Base-by-base conservation (phyloP, 2,113 vertebrate species). In the Lophura nycthemera region DNA sequence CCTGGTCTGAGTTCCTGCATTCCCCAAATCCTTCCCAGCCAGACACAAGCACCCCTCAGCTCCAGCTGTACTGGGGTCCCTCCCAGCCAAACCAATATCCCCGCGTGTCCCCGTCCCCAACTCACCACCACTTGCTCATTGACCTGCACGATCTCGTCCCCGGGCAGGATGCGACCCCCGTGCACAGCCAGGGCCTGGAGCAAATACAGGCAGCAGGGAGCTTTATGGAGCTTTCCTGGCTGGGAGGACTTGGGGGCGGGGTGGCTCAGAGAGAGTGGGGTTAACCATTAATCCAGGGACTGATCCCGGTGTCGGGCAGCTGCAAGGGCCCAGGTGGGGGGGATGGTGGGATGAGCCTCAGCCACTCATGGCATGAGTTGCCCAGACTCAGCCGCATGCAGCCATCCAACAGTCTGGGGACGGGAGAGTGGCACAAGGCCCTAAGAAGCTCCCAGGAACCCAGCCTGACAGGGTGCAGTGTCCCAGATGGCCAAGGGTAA, bases 101-200 rank as follows among this genome's bases (percentile, higher is more conserved):
- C 16, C 0, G 1, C 13, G 57, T n/a, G 1, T 29, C 11, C 22
- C 52, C 22, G 11, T 42, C 57, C 69, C 43, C 0, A 0, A 97
- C 99, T 99, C 95, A 99, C 99, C 98, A 99, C 99, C 24, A 99
- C 98, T 95, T 99, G 99, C 92, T 98, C 97, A 4, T 99, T 99
- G 95, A 99, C 98, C 97, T 99, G 98, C 89, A 99, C 96, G 12
- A 99, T 98, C 95, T 99, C 99, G 19, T 99, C 99, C 47, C 99
- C 99, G 0, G 98, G 98, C 78, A 99, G 96, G 91, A 99, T 95
- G 72, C 93, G 97, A 27, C 97, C 96, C 64, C 56, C 96, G 6
- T 96, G 93, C 36, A 97, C 96, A 45, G 87, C 45, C 30, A 96
- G 93, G 17, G 84, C 96, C 98, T 98, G 89, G 34, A 38, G 43